phyloP scores from a whole-genome alignment of 2,113 vertebrate genomes.

The Pseudorectes ferrugineus region DNA sequence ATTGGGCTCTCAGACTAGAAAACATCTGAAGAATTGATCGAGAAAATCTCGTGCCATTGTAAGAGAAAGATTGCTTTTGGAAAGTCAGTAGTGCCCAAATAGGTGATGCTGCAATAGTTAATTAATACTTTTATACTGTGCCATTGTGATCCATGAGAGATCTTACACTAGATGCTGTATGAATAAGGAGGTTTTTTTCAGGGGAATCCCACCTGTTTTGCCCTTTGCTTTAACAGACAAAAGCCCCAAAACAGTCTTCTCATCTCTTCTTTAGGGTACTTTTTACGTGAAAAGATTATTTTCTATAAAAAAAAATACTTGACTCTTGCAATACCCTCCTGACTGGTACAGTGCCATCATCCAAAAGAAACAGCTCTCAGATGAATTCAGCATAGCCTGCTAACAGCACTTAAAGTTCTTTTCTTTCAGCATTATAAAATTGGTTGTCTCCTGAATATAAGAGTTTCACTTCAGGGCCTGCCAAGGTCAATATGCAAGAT shows the following conservation, averaged over 20 bases:
- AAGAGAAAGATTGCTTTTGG: neutral
- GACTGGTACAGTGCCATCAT: neutral
- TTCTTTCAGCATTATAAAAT: neutral
- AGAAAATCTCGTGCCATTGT: neutral
- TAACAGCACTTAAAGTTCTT: neutral
- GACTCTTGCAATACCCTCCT: neutral
- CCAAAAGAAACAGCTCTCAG: neutral
- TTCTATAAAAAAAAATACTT: neutral
- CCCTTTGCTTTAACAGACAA: neutral
- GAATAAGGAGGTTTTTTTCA: neutral
- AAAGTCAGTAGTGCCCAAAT: neutral
- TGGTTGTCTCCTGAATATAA: neutral
- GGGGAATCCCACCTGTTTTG: neutral
- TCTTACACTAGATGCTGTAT: neutral
- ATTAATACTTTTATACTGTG: neutral
- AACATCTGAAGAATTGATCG: neutral
- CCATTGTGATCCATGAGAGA: neutral
- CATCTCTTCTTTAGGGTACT: neutral
- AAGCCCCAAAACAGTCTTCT: accelerated
- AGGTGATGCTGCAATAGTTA: neutral
- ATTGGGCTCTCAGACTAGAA: neutral
- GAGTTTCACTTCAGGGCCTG: neutral
- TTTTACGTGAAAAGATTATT: neutral
- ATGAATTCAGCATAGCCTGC: neutral
- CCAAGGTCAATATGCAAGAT: neutral